Evolutionary conservation across 2,113 vertebrate species (phyloP), one percentile per base, ranked within the genome.

Genomic region (Chamaetylas fuelleborni): DNA sequence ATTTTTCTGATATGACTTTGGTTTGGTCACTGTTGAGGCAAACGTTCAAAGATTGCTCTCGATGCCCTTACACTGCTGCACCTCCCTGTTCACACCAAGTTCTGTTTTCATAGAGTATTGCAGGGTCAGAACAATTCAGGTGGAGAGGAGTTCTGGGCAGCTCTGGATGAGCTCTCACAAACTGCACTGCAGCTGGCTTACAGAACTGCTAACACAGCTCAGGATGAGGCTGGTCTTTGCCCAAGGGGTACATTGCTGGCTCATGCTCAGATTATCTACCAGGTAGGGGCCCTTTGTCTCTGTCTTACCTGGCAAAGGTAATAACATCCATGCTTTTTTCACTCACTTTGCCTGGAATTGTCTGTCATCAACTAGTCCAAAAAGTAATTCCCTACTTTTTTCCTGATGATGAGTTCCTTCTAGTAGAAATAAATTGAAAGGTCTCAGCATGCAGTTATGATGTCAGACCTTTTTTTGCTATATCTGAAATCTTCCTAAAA

Each of bases 11-110:
- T 40, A 34, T 14, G 15, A 51, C 20, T 34, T 87, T 31, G 33
- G 6, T 48, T 83, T 79, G 12, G 36, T 81, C 14, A 16, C 12
- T 71, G 16, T 19, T 76, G 26, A 42, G 56, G 48, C 3, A 36
- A 87, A 64, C 0, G 0, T 34, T 48, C 0, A 0, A 38, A 38
- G 38, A 38, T 25, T 84, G 24, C 20, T 56, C 36, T 48, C 3
- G 9, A 51, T 31, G 31, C 5, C 15, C 34, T 53, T 31, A 31
- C 5, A 23, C 16, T 50, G 19, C 11, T 65, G 20, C 34, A 54
- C 4, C 5, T 10, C 19, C 72, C 40, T n/a, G 28, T 23, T n/a
- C 31, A 62, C 43, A 71, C 18, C 56, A 67, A 40, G 14, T 9
- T 76, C 43, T 64, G 34, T 2, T 88, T 71, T 51, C 31, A 47